Evolutionary conservation across 2,797 vertebrate genomes (phyloP).

Genomic region (Lemur catta): DNA sequence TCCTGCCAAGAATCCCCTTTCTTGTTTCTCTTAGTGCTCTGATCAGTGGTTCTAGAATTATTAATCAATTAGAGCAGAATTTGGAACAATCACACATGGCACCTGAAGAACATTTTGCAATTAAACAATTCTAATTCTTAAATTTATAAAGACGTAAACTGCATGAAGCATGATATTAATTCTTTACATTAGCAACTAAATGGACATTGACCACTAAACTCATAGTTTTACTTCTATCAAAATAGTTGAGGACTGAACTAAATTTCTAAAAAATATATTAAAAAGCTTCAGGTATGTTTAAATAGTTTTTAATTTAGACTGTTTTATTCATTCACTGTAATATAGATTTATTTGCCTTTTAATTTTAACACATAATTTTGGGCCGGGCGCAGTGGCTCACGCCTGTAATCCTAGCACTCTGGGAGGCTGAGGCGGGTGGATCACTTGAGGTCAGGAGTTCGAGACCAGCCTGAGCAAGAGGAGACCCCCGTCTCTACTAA

Average conservation of each 20-base stretch:
- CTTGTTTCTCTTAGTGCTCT: neutral
- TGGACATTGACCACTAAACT: neutral
- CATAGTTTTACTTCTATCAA: neutral
- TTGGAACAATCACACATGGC: neutral
- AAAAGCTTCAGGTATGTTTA: neutral
- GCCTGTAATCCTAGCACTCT: no score
- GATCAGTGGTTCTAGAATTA: neutral
- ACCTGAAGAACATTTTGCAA: neutral
- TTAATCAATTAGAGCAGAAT: neutral
- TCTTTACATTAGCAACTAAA: neutral
- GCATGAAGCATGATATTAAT: neutral
- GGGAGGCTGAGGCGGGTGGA: no score
- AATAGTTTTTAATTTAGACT: conserved; percentile 35
- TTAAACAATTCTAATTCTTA: neutral
- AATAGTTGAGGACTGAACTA: neutral
- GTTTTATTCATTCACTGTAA: neutral
- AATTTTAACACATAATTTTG: neutral
- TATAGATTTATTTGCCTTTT: neutral
- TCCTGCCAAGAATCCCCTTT: no score
- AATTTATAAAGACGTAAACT: neutral
- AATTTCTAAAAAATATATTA: neutral
- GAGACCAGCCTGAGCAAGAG: no score
- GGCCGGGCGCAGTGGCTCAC: no score
- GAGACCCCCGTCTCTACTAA: no score
- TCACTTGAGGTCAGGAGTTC: no score